These are phyloP conservation scores for Lasioglossum calceatum DNA, from an alignment of 2,888 invertebrate species.

Conservation along the genomic window DNA sequence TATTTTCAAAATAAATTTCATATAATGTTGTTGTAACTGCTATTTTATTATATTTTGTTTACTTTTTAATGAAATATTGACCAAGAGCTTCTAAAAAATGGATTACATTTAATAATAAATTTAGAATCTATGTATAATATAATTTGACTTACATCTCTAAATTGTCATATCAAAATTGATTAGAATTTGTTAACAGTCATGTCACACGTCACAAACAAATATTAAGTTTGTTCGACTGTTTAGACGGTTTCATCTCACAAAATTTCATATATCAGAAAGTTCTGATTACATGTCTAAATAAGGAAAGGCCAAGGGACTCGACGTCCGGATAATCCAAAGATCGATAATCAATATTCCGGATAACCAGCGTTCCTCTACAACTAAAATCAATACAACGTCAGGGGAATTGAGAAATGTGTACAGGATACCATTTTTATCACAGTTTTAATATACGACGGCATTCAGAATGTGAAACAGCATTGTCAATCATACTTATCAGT, in stretches of 20 bases:
- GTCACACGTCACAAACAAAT: background rate
- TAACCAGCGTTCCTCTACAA: background rate
- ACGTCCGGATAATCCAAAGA: constrained; percentile 16
- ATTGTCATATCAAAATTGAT: background rate
- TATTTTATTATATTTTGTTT: background rate
- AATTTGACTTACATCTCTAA: background rate
- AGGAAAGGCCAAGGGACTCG: background rate
- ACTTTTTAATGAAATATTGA: background rate
- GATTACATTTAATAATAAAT: background rate
- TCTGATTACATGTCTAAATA: constrained; percentile 6
- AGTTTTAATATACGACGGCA: constrained; percentile 38
- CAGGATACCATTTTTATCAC: constrained; percentile 23
- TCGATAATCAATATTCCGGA: constrained; percentile 7
- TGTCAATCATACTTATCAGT: constrained; percentile 38
- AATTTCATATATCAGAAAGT: constrained; percentile 13
- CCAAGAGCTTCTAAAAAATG: background rate
- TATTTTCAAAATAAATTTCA: too few species aligned
- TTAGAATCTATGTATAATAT: background rate
- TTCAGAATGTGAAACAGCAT: background rate
- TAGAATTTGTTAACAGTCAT: background rate
- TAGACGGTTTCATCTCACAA: background rate
- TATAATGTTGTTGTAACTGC: too few species aligned
- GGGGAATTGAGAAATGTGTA: background rate
- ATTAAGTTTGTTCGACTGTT: background rate
- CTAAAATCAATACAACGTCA: constrained; percentile 31